Evolutionary conservation across 2,113 vertebrate species (phyloP), one percentile per base, ranked within the genome.

Genomic region (Progne subis): DNA sequence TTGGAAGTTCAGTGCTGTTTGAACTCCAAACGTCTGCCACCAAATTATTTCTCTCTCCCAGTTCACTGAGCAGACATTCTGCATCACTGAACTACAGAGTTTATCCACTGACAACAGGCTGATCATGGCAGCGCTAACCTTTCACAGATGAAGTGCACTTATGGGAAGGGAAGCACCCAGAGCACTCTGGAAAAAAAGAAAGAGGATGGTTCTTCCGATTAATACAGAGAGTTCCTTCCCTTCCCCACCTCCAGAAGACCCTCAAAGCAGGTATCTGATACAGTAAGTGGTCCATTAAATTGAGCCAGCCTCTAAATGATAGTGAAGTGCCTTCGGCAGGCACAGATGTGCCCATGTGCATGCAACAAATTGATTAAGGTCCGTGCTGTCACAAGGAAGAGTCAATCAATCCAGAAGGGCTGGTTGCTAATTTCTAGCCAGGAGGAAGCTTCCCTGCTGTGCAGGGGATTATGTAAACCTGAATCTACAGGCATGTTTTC

Each of bases 351-450:
- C 65, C 83, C 13, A 17, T 77, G 94, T 68, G 76, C 65, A 49
- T 39, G 70, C 17, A 92, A 93, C 80, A 91, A 94, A 95, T 92
- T 88, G 94, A 88, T 94, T 94, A 91, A 90, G 87, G 72, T 34
- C 79, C 63, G 31, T 26, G 85, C 91, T 97, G 92, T 95, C 89
- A 65, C 80, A 82, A 94, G 87, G 80, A 95, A 60, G 47, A 88
- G 84, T 81, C 90, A 81, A 92, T 92, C 84, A 94, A 65, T 64
- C 41, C 49, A 64, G 82, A 94, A 90, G 24, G 85, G 69, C 85
- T 95, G 78, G 70, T 46, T 90, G 91, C 68, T 94, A 88, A 95
- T 91, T 97, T 95, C 81, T 94, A 94, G 92, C 67, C 81, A 69
- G 88, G 71, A 81, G 57, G 55, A 90, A 86, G n/a, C 59, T 91